phyloP scores from a whole-genome alignment of 2,888 invertebrate species.

The Latrodectus hesperus region DNA sequence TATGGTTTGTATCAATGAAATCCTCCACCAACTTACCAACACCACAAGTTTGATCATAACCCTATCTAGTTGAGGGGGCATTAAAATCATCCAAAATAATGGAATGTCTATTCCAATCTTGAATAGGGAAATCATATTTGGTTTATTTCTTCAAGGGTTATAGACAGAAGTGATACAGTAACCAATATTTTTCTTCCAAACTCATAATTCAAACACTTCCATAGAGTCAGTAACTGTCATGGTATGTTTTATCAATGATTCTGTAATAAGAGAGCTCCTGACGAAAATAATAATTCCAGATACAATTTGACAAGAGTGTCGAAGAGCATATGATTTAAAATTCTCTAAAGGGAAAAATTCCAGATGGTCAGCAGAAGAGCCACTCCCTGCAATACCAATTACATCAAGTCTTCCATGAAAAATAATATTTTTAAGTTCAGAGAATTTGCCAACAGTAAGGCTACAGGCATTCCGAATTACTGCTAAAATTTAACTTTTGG shows the following conservation, averaged over 20 bases:
- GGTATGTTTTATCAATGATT: background rate
- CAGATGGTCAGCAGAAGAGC: background rate
- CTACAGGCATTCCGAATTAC: slow-evolving; percentile 18
- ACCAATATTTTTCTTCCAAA: background rate
- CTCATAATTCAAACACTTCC: slow-evolving; percentile 13
- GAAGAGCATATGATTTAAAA: slow-evolving; percentile 5
- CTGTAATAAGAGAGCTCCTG: background rate
- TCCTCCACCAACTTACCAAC: slow-evolving; percentile 17
- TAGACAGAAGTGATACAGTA: slow-evolving; percentile 19
- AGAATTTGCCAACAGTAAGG: slow-evolving; percentile 10
- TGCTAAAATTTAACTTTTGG: no score
- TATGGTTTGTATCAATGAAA: slow-evolving; percentile 15
- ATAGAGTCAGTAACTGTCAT: background rate
- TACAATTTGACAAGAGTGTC: slow-evolving; percentile 6
- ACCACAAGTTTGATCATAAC: background rate
- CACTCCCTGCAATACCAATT: slow-evolving; percentile 21
- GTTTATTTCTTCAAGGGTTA: slow-evolving; percentile 24
- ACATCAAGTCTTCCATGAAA: slow-evolving; percentile 7
- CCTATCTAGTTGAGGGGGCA: slow-evolving; percentile 19
- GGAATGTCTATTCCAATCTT: slow-evolving; percentile 12
- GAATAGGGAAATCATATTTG: background rate
- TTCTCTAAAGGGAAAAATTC: background rate
- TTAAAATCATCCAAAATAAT: slow-evolving; percentile 24
- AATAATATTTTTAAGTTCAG: slow-evolving; percentile 12
- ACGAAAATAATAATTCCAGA: slow-evolving; percentile 29